These are phyloP conservation scores for Napeogenes sylphis DNA, from an alignment of 2,888 invertebrate species.

Conservation along the genomic window DNA sequence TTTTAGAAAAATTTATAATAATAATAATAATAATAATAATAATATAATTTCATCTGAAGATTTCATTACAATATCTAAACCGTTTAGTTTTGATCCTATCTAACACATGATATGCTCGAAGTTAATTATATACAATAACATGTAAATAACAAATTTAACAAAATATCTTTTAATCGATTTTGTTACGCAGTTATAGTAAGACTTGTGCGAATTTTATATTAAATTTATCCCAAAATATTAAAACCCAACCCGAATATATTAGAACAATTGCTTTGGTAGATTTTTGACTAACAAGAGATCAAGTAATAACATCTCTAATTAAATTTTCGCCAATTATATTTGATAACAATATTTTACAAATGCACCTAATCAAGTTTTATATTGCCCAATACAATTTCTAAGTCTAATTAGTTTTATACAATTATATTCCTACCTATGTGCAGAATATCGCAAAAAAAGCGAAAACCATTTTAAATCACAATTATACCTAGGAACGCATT, in stretches of 20 bases:
- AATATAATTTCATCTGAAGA: conserved; percentile 27
- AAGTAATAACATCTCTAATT: conserved; percentile 20
- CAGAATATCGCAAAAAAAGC: conserved; percentile 19
- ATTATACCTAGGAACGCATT: conserved; percentile 36
- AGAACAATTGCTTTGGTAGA: conserved; percentile 51
- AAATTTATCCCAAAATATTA: conserved; percentile 21
- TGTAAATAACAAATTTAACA: conserved; percentile 62
- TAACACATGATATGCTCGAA: conserved; percentile 60
- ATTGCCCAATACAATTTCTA: conserved; percentile 22
- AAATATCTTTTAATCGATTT: conserved; percentile 44
- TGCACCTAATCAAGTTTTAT: conserved; percentile 19
- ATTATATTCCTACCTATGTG: conserved; percentile 29
- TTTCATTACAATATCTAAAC: conserved; percentile 39
- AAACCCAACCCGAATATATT: conserved; percentile 24
- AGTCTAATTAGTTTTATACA: conserved; percentile 31
- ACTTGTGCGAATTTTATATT: conserved; percentile 31
- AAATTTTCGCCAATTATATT: conserved; percentile 32
- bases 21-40: conserved; percentile 18
- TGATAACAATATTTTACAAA: conserved; percentile 32
- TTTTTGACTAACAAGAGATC: conserved; percentile 48
- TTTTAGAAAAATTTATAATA: conserved; percentile 26
- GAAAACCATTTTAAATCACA: conserved; percentile 26
- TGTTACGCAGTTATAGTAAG: conserved; percentile 26
- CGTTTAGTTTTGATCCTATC: conserved; percentile 55
- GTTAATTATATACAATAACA: conserved; percentile 54